Evolutionary conservation across 2,113 vertebrate genomes (phyloP).

Genomic region (Aphyosemion australe): DNA sequence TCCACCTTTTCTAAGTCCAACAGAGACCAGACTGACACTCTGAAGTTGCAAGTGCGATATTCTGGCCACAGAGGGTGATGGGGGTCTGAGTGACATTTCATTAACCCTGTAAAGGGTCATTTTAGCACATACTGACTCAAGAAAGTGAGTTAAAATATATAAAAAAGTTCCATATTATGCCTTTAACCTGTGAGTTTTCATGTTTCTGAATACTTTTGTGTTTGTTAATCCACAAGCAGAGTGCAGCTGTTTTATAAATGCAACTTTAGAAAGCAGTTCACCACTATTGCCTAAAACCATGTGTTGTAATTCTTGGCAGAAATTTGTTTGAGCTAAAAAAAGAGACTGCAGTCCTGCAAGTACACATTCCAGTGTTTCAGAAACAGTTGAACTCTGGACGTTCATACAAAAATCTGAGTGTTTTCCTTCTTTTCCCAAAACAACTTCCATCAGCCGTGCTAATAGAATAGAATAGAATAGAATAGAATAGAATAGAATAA

Average conservation of each 20-base stretch:
- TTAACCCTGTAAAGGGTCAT: too few species aligned
- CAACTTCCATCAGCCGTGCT: background rate
- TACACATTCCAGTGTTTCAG: conserved; percentile 26
- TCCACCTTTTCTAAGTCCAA: too few species aligned
- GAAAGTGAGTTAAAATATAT: too few species aligned
- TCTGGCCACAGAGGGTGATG: too few species aligned
- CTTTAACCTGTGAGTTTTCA: background rate
- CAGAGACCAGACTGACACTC: too few species aligned
- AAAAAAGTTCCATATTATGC: too few species aligned
- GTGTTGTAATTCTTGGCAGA: conserved; percentile 47
- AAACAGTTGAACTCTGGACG: conserved; percentile 16
- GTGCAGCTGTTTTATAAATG: conserved; percentile 32
- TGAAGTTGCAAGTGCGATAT: too few species aligned
- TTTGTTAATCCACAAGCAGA: background rate
- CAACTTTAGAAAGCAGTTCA: background rate
- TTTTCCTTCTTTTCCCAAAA: background rate
- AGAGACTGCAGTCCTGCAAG: conserved; percentile 11
- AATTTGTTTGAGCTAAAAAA: conserved; percentile 16
- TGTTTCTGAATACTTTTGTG: too few species aligned
- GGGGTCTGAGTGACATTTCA: too few species aligned
- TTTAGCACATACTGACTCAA: too few species aligned
- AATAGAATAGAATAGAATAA: too few species aligned
- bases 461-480: too few species aligned
- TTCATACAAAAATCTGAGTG: conserved; percentile 12
- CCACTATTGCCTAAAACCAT: conserved; percentile 30